Conservation (phyloP, 2,113 vertebrate genomes). For the Archilochus colubris region DNA sequence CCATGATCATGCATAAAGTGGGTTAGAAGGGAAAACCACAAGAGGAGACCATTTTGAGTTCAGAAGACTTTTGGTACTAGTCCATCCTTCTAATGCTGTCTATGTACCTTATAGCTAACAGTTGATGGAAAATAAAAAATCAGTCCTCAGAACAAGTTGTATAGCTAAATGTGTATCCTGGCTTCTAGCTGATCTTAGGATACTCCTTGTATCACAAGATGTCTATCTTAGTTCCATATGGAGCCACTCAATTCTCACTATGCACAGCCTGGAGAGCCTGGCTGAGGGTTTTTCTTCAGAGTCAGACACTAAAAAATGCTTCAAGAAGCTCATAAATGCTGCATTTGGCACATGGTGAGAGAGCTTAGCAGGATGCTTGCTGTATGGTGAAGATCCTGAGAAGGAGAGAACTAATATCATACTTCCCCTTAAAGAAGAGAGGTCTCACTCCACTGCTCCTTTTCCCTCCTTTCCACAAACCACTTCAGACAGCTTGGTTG, state of each 20-base stretch:
- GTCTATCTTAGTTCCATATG: not conserved
- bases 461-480: not conserved
- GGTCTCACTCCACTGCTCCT: not conserved
- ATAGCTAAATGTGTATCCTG: accelerated
- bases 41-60: not conserved
- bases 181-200: not conserved
- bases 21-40: not conserved
- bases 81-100: not conserved
- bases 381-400: not conserved
- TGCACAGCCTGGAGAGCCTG: not conserved
- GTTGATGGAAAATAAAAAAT: not conserved
- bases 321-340: not conserved
- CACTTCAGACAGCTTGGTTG: accelerated
- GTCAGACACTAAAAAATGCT: not conserved
- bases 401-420: not conserved
- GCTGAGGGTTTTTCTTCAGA: not conserved
- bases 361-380: not conserved
- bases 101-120: not conserved
- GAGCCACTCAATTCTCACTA: not conserved
- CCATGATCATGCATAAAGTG: not conserved
- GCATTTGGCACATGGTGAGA: not conserved
- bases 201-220: not conserved
- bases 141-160: not conserved
- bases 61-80: not conserved
- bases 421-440: not conserved